These are phyloP conservation scores for Takifugu ocellatus DNA, from an alignment of 2,797 vertebrate species.

Conservation along the genomic window DNA sequence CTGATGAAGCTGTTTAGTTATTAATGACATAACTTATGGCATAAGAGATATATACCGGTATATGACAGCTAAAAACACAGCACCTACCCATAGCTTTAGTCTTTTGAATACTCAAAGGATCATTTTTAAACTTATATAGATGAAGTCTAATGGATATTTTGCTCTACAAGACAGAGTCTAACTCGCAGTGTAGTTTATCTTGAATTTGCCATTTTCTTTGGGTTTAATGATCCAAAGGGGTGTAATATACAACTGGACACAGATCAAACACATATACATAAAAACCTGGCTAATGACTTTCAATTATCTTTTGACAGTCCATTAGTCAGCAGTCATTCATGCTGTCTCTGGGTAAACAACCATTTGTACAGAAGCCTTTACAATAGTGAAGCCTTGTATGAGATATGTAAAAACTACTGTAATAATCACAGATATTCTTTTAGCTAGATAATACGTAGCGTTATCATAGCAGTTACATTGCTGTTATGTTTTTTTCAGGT, in stretches of 20 bases:
- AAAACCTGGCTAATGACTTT: not conserved
- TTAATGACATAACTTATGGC: too few species aligned
- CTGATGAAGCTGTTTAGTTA: not conserved
- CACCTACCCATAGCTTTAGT: too few species aligned
- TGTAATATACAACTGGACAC: not conserved
- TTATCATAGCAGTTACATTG: not conserved
- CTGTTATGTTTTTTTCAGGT: constrained; percentile 70
- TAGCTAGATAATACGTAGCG: not conserved
- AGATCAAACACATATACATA: constrained; percentile 3
- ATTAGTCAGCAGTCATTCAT: constrained; percentile 13
- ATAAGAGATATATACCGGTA: too few species aligned
- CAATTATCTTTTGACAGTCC: constrained; percentile 13
- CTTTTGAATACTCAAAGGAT: too few species aligned
- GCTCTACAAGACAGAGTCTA: too few species aligned
- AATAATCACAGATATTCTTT: not conserved
- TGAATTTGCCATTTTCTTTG: constrained; percentile 2
- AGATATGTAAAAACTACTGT: too few species aligned
- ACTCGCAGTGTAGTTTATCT: not conserved
- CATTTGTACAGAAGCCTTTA: constrained; percentile 13
- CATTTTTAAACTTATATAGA: too few species aligned
- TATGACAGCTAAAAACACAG: too few species aligned
- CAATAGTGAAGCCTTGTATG: not conserved
- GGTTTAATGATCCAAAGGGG: constrained; percentile 18
- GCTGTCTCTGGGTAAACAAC: constrained; percentile 25
- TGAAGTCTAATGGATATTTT: too few species aligned